Evolutionary conservation across 2,113 vertebrate species (phyloP).

Genomic region (Atlantisia rogersi): DNA sequence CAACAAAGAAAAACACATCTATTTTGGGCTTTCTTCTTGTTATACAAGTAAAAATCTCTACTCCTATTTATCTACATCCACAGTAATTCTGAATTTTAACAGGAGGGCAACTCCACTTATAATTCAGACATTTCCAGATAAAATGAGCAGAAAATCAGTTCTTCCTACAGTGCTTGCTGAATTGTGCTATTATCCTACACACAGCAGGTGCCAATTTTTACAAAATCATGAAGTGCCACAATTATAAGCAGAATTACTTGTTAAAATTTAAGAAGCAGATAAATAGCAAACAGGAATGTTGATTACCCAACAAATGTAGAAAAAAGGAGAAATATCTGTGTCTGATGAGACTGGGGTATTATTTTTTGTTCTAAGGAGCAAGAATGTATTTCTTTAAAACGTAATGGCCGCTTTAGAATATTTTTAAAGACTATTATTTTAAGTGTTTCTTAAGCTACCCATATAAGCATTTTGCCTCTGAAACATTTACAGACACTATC

Average conservation of each 20-base stretch:
- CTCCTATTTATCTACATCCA: neutral
- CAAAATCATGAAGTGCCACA: constrained; percentile 60
- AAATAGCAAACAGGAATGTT: constrained; percentile 72
- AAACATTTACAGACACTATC: neutral
- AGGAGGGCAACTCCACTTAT: neutral
- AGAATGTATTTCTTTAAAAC: neutral
- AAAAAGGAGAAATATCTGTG: neutral
- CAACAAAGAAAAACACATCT: neutral
- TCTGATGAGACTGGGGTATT: neutral
- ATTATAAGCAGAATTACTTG: constrained; percentile 75
- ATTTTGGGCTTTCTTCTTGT: neutral
- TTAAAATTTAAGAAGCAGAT: constrained; percentile 72
- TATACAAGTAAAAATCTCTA: neutral
- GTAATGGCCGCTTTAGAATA: neutral
- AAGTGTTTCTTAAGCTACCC: neutral
- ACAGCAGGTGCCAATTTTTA: constrained; percentile 70
- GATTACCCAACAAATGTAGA: constrained; percentile 65
- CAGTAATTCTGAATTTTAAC: constrained; percentile 11
- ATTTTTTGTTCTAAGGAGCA: neutral
- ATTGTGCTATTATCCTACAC: constrained; percentile 69
- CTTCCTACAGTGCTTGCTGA: constrained; percentile 57
- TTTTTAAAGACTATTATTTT: neutral
- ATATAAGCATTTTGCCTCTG: neutral
- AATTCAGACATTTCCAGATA: constrained; percentile 71
- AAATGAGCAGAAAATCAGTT: constrained; percentile 72